Percentiles rank a stretch among this genome's conserved stretches.
Evolutionary conservation across 2,113 vertebrate species (phyloP).

Genomic region (Muscicapa adusta): DNA sequence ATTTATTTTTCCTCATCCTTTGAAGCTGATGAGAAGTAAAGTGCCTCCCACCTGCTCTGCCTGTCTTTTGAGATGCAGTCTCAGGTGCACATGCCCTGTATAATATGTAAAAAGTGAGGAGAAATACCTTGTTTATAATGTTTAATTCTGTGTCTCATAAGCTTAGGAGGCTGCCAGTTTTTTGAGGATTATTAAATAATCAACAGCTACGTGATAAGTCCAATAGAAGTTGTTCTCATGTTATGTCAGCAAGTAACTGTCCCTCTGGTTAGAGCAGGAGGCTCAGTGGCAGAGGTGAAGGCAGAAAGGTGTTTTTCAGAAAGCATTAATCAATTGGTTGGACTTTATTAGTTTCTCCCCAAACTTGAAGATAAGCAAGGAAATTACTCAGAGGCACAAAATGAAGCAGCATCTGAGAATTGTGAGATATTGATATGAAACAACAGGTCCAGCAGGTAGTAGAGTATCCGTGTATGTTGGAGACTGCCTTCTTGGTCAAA

Average conservation of each 20-base stretch:
- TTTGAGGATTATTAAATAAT: neutral
- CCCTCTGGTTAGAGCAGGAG: neutral
- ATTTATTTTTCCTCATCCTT: neutral
- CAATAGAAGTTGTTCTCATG: neutral
- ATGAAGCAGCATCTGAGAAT: neutral
- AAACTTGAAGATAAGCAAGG: neutral
- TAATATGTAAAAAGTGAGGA: neutral
- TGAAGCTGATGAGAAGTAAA: neutral
- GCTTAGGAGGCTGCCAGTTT: neutral
- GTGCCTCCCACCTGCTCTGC: neutral
- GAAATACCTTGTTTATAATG: neutral
- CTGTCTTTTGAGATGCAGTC: neutral
- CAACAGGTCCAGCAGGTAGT: neutral
- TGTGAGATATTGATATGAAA: neutral
- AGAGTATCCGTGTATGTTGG: neutral
- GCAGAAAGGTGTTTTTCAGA: neutral
- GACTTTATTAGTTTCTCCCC: neutral
- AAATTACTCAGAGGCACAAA: neutral
- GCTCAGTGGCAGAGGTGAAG: neutral
- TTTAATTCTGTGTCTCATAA: neutral
- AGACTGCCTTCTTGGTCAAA: neutral
- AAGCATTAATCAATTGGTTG: neutral
- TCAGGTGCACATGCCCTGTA: neutral
- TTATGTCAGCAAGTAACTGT: neutral
- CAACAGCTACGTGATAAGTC: neutral